Evolutionary conservation across 2,888 invertebrate genomes (phyloP).

Genomic region (Cantharis rufa): DNA sequence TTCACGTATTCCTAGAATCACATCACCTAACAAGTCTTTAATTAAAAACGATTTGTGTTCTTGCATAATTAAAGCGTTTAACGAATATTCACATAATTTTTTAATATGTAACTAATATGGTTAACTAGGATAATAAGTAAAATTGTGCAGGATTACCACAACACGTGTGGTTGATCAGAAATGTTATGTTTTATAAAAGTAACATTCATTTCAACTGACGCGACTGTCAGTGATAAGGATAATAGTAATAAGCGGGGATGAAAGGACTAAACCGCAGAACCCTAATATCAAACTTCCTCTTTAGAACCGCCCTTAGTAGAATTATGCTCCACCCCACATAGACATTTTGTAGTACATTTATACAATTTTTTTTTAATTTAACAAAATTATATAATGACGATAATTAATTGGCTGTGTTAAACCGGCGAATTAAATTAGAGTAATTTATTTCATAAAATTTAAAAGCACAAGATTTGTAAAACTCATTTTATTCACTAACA

Average conservation of each 20-base stretch:
- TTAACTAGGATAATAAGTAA: neutral
- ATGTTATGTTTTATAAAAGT: neutral
- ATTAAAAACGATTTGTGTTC: constrained; percentile 82
- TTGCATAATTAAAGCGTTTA: constrained; percentile 53
- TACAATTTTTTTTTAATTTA: neutral
- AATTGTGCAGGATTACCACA: neutral
- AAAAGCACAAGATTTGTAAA: neutral
- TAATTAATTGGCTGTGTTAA: neutral
- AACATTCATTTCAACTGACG: constrained; percentile 20
- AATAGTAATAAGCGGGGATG: constrained; percentile 32
- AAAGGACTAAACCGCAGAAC: constrained; percentile 35
- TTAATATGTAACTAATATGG: neutral
- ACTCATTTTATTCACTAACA: neutral
- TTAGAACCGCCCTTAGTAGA: constrained; percentile 33
- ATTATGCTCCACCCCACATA: constrained; percentile 30
- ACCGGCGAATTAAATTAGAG: neutral
- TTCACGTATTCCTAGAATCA: constrained; percentile 60
- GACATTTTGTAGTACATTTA: constrained; percentile 23
- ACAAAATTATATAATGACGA: neutral
- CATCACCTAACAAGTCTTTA: constrained; percentile 81
- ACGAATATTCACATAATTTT: constrained; percentile 4
- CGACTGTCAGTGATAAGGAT: constrained; percentile 29
- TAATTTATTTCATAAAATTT: neutral
- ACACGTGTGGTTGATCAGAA: neutral
- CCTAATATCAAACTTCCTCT: constrained; percentile 32